These are phyloP conservation scores for Polypedilum pembai DNA, from an alignment of 1,140 invertebrate genomes.

Conservation along the genomic window DNA sequence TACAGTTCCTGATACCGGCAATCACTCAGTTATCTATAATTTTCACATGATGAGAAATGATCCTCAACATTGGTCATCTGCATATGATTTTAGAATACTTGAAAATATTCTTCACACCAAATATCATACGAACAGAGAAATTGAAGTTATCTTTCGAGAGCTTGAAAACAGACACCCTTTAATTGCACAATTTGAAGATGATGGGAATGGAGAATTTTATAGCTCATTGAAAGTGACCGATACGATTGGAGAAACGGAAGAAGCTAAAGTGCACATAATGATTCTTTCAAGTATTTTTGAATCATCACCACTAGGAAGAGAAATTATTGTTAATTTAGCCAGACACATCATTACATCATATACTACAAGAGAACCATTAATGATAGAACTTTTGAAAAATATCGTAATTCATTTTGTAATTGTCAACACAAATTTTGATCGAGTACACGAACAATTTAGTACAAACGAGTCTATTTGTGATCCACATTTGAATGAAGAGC, in stretches of 20 bases:
- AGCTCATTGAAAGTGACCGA: conserved; percentile 41
- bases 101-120: conserved; percentile 49
- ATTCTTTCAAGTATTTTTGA: conserved; percentile 77
- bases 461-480: conserved; percentile 40
- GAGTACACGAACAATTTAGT: conserved; percentile 37
- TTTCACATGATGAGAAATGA: conserved; percentile 72
- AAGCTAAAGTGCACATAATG: conserved; percentile 71
- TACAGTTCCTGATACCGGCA: conserved; percentile 49
- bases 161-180: conserved; percentile 57
- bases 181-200: conserved; percentile 53
- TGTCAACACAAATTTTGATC: conserved; percentile 35
- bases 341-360: conserved; percentile 70
- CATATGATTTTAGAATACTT: conserved; percentile 61
- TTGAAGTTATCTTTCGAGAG: conserved; percentile 54
- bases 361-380: conserved; percentile 54
- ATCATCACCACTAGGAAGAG: conserved; percentile 74
- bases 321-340: conserved; percentile 72
- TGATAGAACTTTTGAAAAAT: conserved; percentile 57
- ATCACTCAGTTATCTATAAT: conserved; percentile 59
- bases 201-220: conserved; percentile 31
- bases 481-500: conserved; percentile 37
- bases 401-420: conserved; percentile 76
- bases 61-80: conserved; percentile 66
- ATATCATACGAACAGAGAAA: conserved; percentile 58
- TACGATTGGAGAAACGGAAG: conserved; percentile 58